phyloP scores from a whole-genome alignment of 1,140 invertebrate genomes.

The Bathynomus jamesi region DNA sequence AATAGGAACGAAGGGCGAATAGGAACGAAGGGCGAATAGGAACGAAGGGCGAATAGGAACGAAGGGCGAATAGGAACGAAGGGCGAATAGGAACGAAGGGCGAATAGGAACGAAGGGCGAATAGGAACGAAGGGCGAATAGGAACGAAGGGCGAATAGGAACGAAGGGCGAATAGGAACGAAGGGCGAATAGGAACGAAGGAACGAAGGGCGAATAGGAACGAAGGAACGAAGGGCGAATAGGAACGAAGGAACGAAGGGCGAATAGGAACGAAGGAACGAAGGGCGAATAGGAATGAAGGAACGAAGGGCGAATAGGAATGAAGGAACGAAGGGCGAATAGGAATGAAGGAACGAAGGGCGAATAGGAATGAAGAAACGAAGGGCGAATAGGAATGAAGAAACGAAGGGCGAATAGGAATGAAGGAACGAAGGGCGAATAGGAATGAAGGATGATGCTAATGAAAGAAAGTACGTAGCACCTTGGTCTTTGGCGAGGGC shows the following conservation, averaged over 20 bases:
- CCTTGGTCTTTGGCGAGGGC: not conserved
- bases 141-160: not conserved
- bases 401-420: too few species aligned
- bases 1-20: not conserved
- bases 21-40: not conserved
- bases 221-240: too few species aligned
- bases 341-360: not conserved
- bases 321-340: not conserved
- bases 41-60: not conserved
- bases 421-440: too few species aligned
- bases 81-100: not conserved
- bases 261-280: too few species aligned
- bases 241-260: too few species aligned
- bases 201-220: not conserved
- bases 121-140: not conserved
- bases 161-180: not conserved
- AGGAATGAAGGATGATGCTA: too few species aligned
- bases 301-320: not conserved
- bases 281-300: too few species aligned
- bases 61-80: not conserved
- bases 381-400: too few species aligned
- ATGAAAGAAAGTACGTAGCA: not conserved
- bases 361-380: not conserved
- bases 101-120: not conserved
- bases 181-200: too few species aligned